Evolutionary conservation across 1,140 invertebrate genomes (phyloP).

Genomic region (Charaxes varanes): DNA sequence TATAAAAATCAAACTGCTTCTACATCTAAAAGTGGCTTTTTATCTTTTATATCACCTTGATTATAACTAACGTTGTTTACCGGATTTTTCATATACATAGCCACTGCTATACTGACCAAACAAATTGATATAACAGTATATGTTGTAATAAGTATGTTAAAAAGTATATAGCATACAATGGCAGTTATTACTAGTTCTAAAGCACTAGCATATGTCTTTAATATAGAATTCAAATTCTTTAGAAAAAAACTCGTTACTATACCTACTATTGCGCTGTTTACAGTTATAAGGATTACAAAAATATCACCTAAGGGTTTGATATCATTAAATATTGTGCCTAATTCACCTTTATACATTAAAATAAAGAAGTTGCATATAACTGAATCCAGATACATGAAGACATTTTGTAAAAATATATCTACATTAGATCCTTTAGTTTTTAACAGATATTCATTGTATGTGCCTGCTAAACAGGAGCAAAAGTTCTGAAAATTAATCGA

Average conservation of each 20-base stretch:
- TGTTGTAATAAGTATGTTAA: slow-evolving; percentile 88
- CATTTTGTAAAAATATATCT: slow-evolving; percentile 95
- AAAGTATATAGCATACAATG: slow-evolving; percentile 90
- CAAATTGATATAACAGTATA: slow-evolving; percentile 89
- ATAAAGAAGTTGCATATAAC: slow-evolving; percentile 90
- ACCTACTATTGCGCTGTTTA: slow-evolving; percentile 93
- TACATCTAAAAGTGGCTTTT: slow-evolving; percentile 51
- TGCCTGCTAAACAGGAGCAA: slow-evolving; percentile 94
- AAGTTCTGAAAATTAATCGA: slow-evolving; percentile 89
- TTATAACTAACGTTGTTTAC: slow-evolving; percentile 76
- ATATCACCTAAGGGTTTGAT: slow-evolving; percentile 76
- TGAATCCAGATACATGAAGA: slow-evolving; percentile 97
- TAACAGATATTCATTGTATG: slow-evolving; percentile 96
- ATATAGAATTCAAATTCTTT: slow-evolving; percentile 94
- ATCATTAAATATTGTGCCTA: slow-evolving; percentile 77
- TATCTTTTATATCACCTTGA: slow-evolving; percentile 33
- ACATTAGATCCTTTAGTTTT: slow-evolving; percentile 89
- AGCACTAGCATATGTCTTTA: slow-evolving; percentile 97
- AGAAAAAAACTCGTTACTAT: slow-evolving; percentile 96
- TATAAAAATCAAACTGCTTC: slow-evolving; percentile 20
- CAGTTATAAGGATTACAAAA: slow-evolving; percentile 86
- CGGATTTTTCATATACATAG: slow-evolving; percentile 93
- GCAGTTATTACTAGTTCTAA: slow-evolving; percentile 95
- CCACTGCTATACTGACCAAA: slow-evolving; percentile 88
- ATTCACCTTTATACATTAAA: slow-evolving; percentile 79